phyloP scores from a whole-genome alignment of 1,140 invertebrate species.

The Triops cancriformis region DNA sequence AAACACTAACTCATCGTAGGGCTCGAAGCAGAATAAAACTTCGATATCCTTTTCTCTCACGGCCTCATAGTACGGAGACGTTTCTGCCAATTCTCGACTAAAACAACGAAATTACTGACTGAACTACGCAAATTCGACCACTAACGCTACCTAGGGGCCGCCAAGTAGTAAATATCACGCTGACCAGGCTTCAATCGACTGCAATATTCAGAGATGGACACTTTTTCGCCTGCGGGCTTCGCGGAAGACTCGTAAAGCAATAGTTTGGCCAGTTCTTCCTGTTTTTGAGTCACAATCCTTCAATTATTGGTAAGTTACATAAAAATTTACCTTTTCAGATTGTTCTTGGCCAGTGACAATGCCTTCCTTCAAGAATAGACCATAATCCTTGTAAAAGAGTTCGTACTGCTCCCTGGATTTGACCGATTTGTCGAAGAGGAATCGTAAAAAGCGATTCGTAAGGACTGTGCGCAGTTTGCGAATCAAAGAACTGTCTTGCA shows the following conservation, averaged over 20 bases:
- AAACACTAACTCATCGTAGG: constrained; percentile 89
- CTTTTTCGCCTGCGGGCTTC: constrained; percentile 57
- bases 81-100: constrained; percentile 79
- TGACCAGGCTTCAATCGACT: constrained; percentile 56
- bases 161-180: constrained; percentile 84
- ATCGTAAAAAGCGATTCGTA: constrained; percentile 74
- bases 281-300: not conserved
- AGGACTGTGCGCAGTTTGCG: constrained; percentile 74
- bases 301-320: not conserved
- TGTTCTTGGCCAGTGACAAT: constrained; percentile 74
- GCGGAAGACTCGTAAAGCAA: constrained; percentile 87
- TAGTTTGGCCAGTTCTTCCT: constrained; percentile 87
- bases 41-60: constrained; percentile 77
- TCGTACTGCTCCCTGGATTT: constrained; percentile 76
- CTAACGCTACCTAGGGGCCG: constrained; percentile 71
- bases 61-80: constrained; percentile 90
- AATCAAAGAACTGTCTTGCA: constrained; percentile 88
- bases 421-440: constrained; percentile 71
- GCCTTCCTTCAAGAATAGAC: constrained; percentile 89
- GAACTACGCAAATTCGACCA: too few relatives aligned
- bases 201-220: constrained; percentile 77
- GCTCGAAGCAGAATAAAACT: constrained; percentile 91
- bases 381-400: constrained; percentile 85
- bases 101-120: constrained; percentile 40
- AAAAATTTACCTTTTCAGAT: constrained; percentile 60